Evolutionary conservation across 2,888 invertebrate genomes (phyloP).

Genomic region (Ormyrus pomaceus): DNA sequence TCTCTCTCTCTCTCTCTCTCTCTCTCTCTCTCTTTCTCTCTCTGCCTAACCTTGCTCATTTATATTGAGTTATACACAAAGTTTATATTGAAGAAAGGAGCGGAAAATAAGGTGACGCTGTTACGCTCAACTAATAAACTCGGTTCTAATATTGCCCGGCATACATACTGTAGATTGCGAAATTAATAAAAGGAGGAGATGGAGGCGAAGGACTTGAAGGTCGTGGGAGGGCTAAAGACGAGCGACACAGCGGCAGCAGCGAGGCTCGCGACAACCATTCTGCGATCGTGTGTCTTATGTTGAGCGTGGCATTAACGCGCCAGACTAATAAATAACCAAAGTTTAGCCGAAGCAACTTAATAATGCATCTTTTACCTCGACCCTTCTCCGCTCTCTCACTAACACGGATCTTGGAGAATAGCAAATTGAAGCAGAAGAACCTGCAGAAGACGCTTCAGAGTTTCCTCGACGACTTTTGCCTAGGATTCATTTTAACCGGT

Average conservation of each 20-base stretch:
- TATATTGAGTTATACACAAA: slow-evolving; percentile 35
- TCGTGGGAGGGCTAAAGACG: slow-evolving; percentile 9
- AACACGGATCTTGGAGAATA: too few relatives aligned
- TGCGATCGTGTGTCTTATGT: slow-evolving; percentile 61
- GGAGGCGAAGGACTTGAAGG: neutral
- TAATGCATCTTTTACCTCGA: neutral
- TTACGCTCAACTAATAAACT: slow-evolving; percentile 36
- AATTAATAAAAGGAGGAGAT: slow-evolving; percentile 42
- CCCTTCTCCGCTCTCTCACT: too few relatives aligned
- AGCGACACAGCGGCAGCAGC: too few relatives aligned
- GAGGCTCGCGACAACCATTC: slow-evolving; percentile 48
- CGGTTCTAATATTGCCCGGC: slow-evolving; percentile 30
- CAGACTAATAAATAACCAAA: slow-evolving; percentile 71
- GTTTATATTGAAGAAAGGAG: slow-evolving; percentile 12
- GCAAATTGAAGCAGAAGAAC: too few relatives aligned
- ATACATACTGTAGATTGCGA: slow-evolving; percentile 16
- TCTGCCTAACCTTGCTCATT: neutral
- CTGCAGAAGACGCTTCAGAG: too few relatives aligned
- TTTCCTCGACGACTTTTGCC: too few relatives aligned
- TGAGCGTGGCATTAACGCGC: slow-evolving; percentile 67
- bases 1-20: neutral
- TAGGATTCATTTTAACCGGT: too few relatives aligned
- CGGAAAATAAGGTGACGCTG: neutral
- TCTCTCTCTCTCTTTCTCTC: neutral
- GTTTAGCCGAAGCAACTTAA: slow-evolving; percentile 56